These are phyloP conservation scores for Amphiprion clarkii DNA, from an alignment of 2,797 vertebrate genomes.

Conservation along the genomic window DNA sequence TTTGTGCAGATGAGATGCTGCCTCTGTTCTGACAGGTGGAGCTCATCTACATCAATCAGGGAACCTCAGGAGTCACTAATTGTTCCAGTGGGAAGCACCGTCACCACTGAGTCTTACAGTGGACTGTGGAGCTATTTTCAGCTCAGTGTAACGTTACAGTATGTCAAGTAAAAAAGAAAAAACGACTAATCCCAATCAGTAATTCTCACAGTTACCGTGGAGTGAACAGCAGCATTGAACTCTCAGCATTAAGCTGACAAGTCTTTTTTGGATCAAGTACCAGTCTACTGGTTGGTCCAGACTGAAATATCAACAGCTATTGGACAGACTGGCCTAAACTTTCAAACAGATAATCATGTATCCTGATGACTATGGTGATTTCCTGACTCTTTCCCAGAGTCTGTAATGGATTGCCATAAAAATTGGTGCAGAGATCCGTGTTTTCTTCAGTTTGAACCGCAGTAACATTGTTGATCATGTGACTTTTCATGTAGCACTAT, in stretches of 20 bases:
- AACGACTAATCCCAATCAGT: constrained; percentile 86
- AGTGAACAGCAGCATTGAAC: constrained; percentile 33
- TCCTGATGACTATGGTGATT: no score
- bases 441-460: no score
- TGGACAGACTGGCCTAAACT: no score
- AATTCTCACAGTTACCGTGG: constrained; percentile 51
- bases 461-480: no score
- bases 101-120: constrained; percentile 80
- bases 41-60: constrained; percentile 55
- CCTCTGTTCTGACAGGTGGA: constrained; percentile 74
- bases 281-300: background rate
- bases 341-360: no score
- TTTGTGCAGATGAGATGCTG: constrained; percentile 37
- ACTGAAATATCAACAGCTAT: constrained; percentile 11
- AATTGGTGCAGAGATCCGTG: no score
- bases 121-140: constrained; percentile 85
- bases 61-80: constrained; percentile 76
- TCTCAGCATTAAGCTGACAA: background rate
- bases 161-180: constrained; percentile 84
- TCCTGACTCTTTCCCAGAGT: no score
- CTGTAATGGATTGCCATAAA: no score
- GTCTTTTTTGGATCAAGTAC: background rate
- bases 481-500: no score
- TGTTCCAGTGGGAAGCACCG: constrained; percentile 82
- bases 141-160: constrained; percentile 87